Evolutionary conservation across 2,113 vertebrate genomes (phyloP), one percentile per base, ranked within the genome.

Genomic region (Xenotilapia longispinis): DNA sequence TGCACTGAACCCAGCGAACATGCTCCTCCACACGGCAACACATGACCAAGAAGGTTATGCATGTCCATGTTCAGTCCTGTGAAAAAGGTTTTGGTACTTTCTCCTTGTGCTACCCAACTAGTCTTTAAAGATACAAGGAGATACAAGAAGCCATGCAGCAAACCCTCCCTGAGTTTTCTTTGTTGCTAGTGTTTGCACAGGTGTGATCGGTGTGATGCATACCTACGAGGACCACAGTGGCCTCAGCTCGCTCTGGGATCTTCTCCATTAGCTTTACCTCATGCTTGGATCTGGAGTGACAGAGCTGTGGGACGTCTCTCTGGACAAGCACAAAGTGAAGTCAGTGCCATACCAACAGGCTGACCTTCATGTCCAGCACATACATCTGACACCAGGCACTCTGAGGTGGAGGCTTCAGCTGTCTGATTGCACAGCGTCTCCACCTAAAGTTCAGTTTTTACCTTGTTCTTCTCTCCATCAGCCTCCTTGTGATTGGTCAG

Each of bases 161-260:
- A 47, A 19, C 9, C 70, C 42, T 47, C 70, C 42, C 70, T 17
- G 70, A 47, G 23, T 17, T 28, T 15, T 49, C 42, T 49, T 31
- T 11, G 21, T 49, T 78, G 70, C 26, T 49, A n/a, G 23, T 49
- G 14, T 78, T 78, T 49, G 42, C 26, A 31, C 42, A 1, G 3
- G 23, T 13, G 33, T 7, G n/a, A 5, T 17, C 2, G 9, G 15
- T 8, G 33, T 6, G 17, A 6, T 17, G 9, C 87, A 83, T 95
- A 99, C 98, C 98, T 38, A 98, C 98, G 0, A 99, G 97, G 42
- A 98, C 97, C 45, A 99, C 97, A 0, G 98, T 98, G 42, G 98
- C 98, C 95, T 99, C 98, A 0, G 98, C 97, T 0, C 97, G 96
- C 82, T 97, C 97, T 0, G 98, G 97, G 87, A 98, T 98, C 95